Base-by-base conservation (phyloP, 2,888 invertebrate genomes). In the Aporophyla nigra region DNA sequence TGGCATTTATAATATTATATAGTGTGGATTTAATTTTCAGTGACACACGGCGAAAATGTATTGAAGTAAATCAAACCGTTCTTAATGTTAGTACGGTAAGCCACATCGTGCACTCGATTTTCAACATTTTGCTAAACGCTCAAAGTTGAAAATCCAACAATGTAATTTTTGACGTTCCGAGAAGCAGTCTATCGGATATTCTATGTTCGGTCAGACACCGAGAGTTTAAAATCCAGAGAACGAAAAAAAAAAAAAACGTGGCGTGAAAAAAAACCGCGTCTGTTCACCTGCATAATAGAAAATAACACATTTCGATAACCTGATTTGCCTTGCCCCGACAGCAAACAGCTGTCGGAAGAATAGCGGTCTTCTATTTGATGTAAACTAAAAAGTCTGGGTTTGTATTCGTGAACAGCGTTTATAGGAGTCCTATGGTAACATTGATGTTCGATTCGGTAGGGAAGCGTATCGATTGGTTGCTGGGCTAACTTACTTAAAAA, bases 11-110 rank as follows among this genome's bases (percentile, higher is more conserved):
- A n/a, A n/a, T n/a, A n/a, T n/a, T n/a, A n/a, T n/a, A n/a, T n/a
- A n/a, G n/a, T n/a, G n/a, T n/a, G n/a, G n/a, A n/a, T 71, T 79
- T 71, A 40, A 74, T 68, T 59, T 73, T 49, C 40, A 27, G 10
- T 63, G 66, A 72, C 56, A 68, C 24, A 40, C 9, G 40, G 33
- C 27, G 16, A 21, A 71, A 19, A 24, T 46, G 12, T 40, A 24
- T 56, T 33, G 16, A 33, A 43, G n/a, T 69, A 46, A 70, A 43
- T 51, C 0, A 43, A 72, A 51, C 51, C 14, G 12, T 12, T 65
- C 27, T 27, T 49, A 65, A 66, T 66, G 71, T 27, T 14, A 51
- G 14, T 49, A 9, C 9, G 14, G 21, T 49, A 27, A 49, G 27
- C 14, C 14, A 21, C 12, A 9, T 9, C 14, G 16, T 3, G n/a